Percentiles rank a stretch among this genome's conserved stretches.
Conservation (phyloP, 2,113 vertebrate genomes). For the Oenanthe oenanthe region DNA sequence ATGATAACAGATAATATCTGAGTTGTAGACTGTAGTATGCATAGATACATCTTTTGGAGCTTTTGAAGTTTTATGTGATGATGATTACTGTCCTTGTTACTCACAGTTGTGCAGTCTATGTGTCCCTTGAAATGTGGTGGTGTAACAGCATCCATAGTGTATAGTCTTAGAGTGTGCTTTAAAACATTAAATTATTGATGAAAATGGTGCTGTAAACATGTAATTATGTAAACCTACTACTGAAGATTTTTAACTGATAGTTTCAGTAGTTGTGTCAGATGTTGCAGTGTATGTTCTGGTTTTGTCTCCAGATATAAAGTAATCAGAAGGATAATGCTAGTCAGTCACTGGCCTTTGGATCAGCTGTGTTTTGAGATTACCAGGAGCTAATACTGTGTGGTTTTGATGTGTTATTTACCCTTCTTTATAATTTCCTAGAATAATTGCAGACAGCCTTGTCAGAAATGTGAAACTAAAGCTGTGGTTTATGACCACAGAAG, state of each 20-base stretch:
- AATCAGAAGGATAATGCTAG: not conserved
- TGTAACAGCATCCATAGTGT: not conserved
- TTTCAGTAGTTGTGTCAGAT: not conserved
- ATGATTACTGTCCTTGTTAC: not conserved
- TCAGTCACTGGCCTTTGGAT: not conserved
- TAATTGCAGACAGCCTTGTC: not conserved
- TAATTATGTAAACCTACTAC: not conserved
- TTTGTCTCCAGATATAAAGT: not conserved
- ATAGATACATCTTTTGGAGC: not conserved
- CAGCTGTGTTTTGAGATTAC: not conserved
- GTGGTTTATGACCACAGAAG: not conserved
- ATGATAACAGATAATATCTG: not conserved
- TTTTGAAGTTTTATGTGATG: not conserved
- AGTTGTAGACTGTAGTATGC: not conserved
- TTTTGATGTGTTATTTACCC: not conserved
- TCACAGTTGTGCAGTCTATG: not conserved
- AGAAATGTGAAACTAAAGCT: not conserved
- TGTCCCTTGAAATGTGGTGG: not conserved
- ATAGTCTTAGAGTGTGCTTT: not conserved
- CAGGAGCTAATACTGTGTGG: not conserved
- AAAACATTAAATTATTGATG: not conserved
- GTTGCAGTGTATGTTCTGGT: not conserved
- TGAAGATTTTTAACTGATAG: not conserved
- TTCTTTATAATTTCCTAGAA: not conserved
- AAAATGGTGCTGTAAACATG: not conserved